Evolutionary conservation across 2,797 vertebrate genomes (phyloP).

Genomic region (Sus cebifrons): DNA sequence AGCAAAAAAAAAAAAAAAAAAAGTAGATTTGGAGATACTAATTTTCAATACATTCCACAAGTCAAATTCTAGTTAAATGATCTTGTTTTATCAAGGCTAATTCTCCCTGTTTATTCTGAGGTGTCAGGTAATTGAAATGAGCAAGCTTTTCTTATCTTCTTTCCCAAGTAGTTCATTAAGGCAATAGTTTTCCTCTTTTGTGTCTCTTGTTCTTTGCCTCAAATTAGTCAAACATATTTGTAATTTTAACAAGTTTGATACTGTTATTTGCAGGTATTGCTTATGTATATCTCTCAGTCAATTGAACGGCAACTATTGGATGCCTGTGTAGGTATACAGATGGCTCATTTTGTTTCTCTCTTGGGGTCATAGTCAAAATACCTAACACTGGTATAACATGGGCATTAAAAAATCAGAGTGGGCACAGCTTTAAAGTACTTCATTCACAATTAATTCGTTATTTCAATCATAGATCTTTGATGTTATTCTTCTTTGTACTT

Average conservation of each 20-base stretch:
- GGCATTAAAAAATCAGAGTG: not conserved
- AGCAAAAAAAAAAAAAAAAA: not conserved
- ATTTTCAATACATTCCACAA: not conserved
- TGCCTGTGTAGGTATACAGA: not conserved
- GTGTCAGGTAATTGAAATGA: not conserved
- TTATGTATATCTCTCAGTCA: not conserved
- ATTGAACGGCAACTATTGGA: not conserved
- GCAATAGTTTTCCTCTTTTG: not conserved
- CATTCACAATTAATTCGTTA: not conserved
- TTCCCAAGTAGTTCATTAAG: not conserved
- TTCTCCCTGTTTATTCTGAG: not conserved
- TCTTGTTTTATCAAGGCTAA: not conserved
- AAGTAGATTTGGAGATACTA: slow-evolving; percentile 40
- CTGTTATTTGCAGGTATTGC: not conserved
- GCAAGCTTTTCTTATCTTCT: not conserved
- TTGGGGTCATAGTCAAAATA: not conserved
- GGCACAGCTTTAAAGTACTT: not conserved
- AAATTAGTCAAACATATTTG: not conserved
- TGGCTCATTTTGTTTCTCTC: slow-evolving; percentile 12
- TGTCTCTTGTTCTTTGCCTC: slow-evolving; percentile 16
- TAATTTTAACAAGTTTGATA: slow-evolving; percentile 32
- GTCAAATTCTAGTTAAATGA: not conserved
- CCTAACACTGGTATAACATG: not conserved
- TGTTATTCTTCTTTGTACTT: not conserved
- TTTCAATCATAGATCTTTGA: not conserved